Percentiles rank a stretch among this genome's conserved stretches.
These are phyloP conservation scores for Luscinia luscinia DNA, from an alignment of 2,797 vertebrate genomes.

Conservation along the genomic window DNA sequence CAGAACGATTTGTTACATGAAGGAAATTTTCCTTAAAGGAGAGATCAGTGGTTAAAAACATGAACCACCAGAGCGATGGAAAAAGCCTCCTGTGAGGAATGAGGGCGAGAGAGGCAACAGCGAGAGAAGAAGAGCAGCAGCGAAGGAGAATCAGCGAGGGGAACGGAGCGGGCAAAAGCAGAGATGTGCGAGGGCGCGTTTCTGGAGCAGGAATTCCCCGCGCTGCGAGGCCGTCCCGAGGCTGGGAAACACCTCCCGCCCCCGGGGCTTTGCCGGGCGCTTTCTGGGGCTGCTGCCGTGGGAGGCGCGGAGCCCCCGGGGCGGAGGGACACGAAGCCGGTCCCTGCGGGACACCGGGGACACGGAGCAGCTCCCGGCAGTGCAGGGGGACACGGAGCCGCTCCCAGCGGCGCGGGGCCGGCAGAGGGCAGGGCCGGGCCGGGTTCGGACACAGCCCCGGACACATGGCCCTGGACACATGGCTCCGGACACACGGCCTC, in stretches of 20 bases:
- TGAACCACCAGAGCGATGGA: accelerated
- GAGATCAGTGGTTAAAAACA: not conserved
- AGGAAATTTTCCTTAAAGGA: not conserved
- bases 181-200: not conserved
- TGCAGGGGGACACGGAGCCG: too few species aligned
- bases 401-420: not conserved
- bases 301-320: not conserved
- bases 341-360: not conserved
- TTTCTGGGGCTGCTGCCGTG: not conserved
- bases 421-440: not conserved
- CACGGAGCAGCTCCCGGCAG: too few species aligned
- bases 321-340: too few species aligned
- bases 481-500: not conserved
- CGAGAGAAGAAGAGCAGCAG: not conserved
- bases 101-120: not conserved
- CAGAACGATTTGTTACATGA: not conserved
- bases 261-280: not conserved
- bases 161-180: not conserved
- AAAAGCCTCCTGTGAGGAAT: not conserved
- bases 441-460: not conserved
- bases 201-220: not conserved
- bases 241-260: not conserved
- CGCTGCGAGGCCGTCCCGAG: not conserved
- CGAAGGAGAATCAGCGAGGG: too few species aligned
- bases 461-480: not conserved